Base-by-base conservation (phyloP, 2,888 invertebrate species). In the Buathra laborator region DNA sequence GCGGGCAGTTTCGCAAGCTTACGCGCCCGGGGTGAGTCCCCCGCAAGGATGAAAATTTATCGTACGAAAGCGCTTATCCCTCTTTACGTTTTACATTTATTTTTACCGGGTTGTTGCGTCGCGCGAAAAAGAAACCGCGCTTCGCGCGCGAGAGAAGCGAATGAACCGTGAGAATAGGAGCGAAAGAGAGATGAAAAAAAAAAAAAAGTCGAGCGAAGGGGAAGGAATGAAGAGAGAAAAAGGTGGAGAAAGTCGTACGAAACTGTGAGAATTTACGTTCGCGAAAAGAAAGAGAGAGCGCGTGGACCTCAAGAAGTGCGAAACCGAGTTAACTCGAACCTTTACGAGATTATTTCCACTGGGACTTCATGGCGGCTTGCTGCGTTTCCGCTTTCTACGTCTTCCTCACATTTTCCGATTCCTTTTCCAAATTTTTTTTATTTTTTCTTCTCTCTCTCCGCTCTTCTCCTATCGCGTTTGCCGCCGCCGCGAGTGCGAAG, bases 261-360 rank as follows among this genome's bases (percentile, higher is more conserved):
- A 83, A 80, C 67, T 77, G 77, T 51, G 84, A 83, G 64, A 85
- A 86, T 85, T 86, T 84, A 86, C 84, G 82, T 81, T 66, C 32
- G 75, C 12, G 71, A 71, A 72, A 51, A 76, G 68, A 67, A 32
- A 59, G 62, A 72, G 74, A 66, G 44, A 56, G 29, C 64, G 76
- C 68, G 56, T 78, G 71, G 77, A 72, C 62, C 56, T 75, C 37
- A 64, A 86, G 59, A 85, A 83, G 86, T 84, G 84, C 81, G 81
- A 78, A 75, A 83, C 59, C 83, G 72, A 87, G 87, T 87, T 86
- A 87, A 86, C 87, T 84, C 82, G 80, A 74, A 76, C 84, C 74
- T 86, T 86, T 81, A 85, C 86, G 87, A 87, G 82, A 84, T 85
- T 86, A 88, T 86, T 87, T 85, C 83, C 81, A 86, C 76, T 37